Evolutionary conservation across 2,113 vertebrate species (phyloP).

Genomic region (Brachypteracias leptosomus): DNA sequence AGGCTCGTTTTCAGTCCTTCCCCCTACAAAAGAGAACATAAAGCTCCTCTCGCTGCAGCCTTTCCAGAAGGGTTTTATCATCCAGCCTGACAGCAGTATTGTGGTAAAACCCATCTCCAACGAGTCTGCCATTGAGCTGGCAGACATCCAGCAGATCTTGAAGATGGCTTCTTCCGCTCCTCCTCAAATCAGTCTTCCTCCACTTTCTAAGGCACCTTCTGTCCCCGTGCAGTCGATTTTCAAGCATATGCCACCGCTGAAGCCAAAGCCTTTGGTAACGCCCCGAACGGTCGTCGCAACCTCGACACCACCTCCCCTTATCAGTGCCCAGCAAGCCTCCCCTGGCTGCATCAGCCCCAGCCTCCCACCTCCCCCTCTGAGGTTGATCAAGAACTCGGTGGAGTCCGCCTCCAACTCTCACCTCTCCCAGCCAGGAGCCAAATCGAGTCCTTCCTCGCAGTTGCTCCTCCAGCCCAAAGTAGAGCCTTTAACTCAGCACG

Average conservation of each 20-base stretch:
- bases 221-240: constrained; percentile 77
- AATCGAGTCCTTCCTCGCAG: constrained; percentile 52
- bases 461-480: constrained; percentile 64
- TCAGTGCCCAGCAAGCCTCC: constrained; percentile 92
- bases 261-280: constrained; percentile 90
- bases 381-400: constrained; percentile 77
- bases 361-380: constrained; percentile 83
- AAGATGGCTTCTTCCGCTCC: constrained; percentile 88
- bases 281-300: constrained; percentile 87
- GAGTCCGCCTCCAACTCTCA: constrained; percentile 74
- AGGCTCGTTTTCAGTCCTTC: constrained; percentile 81
- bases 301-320: constrained; percentile 87
- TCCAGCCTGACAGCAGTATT: constrained; percentile 88
- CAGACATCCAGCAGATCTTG: constrained; percentile 96
- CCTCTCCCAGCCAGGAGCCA: constrained; percentile 68
- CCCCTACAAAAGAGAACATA: constrained; percentile 80
- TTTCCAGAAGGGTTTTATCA: constrained; percentile 89
- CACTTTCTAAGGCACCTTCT: constrained; percentile 86
- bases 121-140: constrained; percentile 86
- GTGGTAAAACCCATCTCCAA: constrained; percentile 81
- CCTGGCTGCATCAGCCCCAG: constrained; percentile 91
- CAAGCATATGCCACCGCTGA: constrained; percentile 90
- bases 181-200: constrained; percentile 87
- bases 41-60: constrained; percentile 89
- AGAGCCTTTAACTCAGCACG: constrained; percentile 70